A percentile compares a stretch with the other conserved stretches of the same genome.
Evolutionary conservation across 2,888 invertebrate genomes (phyloP).

Genomic region (Cancer borealis): DNA sequence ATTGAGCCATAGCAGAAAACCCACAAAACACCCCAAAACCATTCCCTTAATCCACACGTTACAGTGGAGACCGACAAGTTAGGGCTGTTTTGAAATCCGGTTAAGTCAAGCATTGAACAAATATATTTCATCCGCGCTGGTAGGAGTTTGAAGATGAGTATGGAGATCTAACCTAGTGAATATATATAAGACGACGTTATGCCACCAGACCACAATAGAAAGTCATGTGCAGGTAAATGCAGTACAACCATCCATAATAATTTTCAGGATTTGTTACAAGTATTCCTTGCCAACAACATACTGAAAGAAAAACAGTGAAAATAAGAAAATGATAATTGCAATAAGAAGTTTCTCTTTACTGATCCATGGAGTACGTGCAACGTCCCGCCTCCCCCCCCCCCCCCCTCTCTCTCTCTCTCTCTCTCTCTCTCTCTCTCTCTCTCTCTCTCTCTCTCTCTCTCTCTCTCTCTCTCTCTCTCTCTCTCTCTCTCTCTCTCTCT

Average conservation of each 20-base stretch:
- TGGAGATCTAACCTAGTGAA: not conserved
- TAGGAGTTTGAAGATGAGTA: not conserved
- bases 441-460: not conserved
- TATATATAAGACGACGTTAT: not conserved
- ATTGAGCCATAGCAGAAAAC: too few relatives aligned
- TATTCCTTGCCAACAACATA: not conserved
- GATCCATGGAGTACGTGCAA: not conserved
- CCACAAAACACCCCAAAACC: too few relatives aligned
- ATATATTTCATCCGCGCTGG: too few relatives aligned
- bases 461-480: slow-evolving; percentile 8
- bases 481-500: slow-evolving; percentile 40
- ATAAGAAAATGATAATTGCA: not conserved
- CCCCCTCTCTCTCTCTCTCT: too few relatives aligned
- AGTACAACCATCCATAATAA: not conserved
- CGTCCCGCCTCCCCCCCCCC: too few relatives aligned
- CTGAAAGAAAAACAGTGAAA: not conserved
- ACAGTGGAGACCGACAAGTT: too few relatives aligned
- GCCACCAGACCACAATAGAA: not conserved
- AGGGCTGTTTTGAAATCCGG: too few relatives aligned
- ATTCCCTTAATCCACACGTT: too few relatives aligned
- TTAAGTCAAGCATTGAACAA: too few relatives aligned
- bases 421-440: too few relatives aligned
- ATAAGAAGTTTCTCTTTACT: not conserved
- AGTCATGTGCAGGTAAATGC: not conserved
- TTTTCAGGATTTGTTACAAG: not conserved